These are phyloP conservation scores for Heliconius ethilla DNA, from an alignment of 2,888 invertebrate species.

Conservation along the genomic window DNA sequence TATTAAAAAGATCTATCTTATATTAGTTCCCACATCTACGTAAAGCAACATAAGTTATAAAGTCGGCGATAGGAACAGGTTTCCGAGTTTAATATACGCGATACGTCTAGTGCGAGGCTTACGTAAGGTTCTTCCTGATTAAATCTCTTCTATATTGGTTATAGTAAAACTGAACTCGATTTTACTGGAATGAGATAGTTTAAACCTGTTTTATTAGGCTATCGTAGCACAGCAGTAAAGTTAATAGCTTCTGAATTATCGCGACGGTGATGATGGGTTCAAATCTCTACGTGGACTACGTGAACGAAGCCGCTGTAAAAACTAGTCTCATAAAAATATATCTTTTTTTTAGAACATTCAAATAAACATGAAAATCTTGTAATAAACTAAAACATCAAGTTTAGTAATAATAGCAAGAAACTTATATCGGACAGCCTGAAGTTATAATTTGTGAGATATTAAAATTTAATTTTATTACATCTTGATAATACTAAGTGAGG, in stretches of 20 bases:
- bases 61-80: conserved; percentile 36
- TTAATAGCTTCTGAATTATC: background rate
- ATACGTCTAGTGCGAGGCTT: conserved; percentile 29
- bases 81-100: conserved; percentile 36
- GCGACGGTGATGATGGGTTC: background rate
- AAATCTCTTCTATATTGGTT: conserved; percentile 13
- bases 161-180: background rate
- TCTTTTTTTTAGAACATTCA: too few relatives aligned
- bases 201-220: background rate
- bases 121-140: conserved; percentile 19
- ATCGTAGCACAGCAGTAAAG: background rate
- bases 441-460: conserved; percentile 23
- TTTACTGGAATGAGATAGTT: background rate
- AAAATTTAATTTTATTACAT: conserved; percentile 27
- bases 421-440: background rate
- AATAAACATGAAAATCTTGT: background rate
- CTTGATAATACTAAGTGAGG: conserved; percentile 22
- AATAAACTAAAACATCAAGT: background rate
- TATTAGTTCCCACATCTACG: conserved; percentile 27
- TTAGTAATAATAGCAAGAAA: background rate
- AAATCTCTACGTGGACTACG: background rate
- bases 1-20: background rate
- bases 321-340: too few relatives aligned
- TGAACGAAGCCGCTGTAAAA: too few relatives aligned
- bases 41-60: conserved; percentile 35